Conservation (phyloP, 1,140 invertebrate genomes). For the Metopolophium dirhodum region DNA sequence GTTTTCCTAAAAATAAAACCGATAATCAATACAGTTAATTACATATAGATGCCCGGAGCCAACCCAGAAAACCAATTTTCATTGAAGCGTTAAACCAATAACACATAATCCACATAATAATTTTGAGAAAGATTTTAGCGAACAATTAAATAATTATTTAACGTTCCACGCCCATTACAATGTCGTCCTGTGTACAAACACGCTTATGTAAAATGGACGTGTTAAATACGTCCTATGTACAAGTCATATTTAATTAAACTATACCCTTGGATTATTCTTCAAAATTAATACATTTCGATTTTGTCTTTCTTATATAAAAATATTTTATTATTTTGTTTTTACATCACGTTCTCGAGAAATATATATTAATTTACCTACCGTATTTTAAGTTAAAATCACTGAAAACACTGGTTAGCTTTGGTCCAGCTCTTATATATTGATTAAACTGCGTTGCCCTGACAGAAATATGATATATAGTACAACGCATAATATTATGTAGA, state of each 20-base stretch:
- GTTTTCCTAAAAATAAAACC: background rate
- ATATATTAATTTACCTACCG: background rate
- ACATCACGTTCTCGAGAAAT: background rate
- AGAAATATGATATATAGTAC: background rate
- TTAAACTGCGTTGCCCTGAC: background rate
- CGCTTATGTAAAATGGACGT: too few relatives aligned
- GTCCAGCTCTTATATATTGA: background rate
- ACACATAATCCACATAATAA: background rate
- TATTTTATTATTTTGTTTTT: background rate
- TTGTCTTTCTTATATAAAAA: background rate
- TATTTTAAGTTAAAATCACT: background rate
- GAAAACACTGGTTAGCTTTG: background rate
- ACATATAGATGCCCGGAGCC: background rate
- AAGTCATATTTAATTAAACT: background rate
- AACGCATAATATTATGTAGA: background rate
- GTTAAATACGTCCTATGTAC: too few relatives aligned
- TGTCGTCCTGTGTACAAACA: background rate
- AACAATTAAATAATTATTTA: background rate
- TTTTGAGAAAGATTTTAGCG: background rate
- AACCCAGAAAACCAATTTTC: background rate
- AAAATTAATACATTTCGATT: background rate
- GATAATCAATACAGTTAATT: background rate
- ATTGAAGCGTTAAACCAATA: background rate
- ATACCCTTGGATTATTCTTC: background rate
- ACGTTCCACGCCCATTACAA: background rate